These are phyloP conservation scores for Hyposoter dolosus DNA, from an alignment of 2,888 invertebrate species.

Conservation along the genomic window DNA sequence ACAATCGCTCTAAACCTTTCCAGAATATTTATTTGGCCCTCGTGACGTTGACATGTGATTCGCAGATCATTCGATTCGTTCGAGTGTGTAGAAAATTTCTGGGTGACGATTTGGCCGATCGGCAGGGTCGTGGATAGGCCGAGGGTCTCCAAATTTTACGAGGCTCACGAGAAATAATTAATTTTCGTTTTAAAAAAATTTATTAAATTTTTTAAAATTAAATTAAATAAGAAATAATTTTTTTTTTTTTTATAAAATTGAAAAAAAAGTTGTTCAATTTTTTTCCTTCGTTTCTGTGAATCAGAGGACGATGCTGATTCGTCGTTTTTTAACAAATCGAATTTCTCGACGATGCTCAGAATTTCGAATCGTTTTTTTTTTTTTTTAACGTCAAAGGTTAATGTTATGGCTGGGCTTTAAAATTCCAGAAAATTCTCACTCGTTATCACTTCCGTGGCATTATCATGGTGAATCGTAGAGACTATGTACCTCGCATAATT, in stretches of 20 bases:
- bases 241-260: no score
- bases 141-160: background rate
- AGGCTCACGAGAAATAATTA: background rate
- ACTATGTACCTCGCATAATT: constrained; percentile 72
- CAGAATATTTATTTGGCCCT: constrained; percentile 28
- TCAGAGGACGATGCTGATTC: background rate
- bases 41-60: constrained; percentile 30
- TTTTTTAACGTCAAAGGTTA: constrained; percentile 71
- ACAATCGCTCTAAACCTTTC: constrained; percentile 49
- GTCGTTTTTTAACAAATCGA: constrained; percentile 18
- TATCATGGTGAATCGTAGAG: constrained; percentile 66
- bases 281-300: background rate
- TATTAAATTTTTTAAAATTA: background rate
- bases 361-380: constrained; percentile 73
- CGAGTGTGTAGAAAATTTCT: no score
- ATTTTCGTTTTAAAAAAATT: background rate
- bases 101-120: background rate
- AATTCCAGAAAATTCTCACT: constrained; percentile 43
- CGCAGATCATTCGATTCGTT: no score
- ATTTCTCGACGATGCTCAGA: constrained; percentile 26
- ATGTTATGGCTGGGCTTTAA: constrained; percentile 70
- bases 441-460: constrained; percentile 20
- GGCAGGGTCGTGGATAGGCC: background rate
- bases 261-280: background rate
- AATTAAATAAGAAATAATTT: background rate